Conservation (phyloP, 1,140 invertebrate species). For the Vanessa tameamea region DNA sequence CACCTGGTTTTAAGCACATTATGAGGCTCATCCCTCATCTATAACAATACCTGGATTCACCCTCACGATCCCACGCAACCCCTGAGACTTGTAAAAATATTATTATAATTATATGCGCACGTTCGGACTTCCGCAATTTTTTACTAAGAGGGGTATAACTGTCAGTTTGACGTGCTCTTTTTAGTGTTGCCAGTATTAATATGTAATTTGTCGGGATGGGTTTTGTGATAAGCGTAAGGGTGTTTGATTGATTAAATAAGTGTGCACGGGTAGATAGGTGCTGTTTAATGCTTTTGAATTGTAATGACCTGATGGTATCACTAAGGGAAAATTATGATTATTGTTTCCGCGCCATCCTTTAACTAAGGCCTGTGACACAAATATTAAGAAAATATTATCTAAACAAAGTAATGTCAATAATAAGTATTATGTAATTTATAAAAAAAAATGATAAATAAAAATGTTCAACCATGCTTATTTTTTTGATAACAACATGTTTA, state of each 20-base stretch:
- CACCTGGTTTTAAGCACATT: slow-evolving; percentile 28
- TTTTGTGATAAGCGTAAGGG: slow-evolving; percentile 62
- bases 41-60: slow-evolving; percentile 56
- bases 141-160: slow-evolving; percentile 47
- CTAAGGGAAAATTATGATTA: slow-evolving; percentile 25
- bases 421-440: no score
- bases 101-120: slow-evolving; percentile 72
- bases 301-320: slow-evolving; percentile 51
- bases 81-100: slow-evolving; percentile 72
- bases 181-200: slow-evolving; percentile 73
- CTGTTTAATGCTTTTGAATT: slow-evolving; percentile 57
- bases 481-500: no score
- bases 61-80: slow-evolving; percentile 64
- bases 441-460: no score
- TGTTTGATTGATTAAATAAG: slow-evolving; percentile 78
- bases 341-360: background rate
- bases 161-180: slow-evolving; percentile 70
- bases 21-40: slow-evolving; percentile 57
- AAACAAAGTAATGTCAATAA: no score
- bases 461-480: no score
- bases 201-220: slow-evolving; percentile 76
- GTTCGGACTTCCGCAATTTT: slow-evolving; percentile 62
- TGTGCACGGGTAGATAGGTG: slow-evolving; percentile 66
- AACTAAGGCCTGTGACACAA: background rate
- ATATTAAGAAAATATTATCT: no score